Conservation (phyloP, 2,113 vertebrate species). For the Dascyllus trimaculatus region DNA sequence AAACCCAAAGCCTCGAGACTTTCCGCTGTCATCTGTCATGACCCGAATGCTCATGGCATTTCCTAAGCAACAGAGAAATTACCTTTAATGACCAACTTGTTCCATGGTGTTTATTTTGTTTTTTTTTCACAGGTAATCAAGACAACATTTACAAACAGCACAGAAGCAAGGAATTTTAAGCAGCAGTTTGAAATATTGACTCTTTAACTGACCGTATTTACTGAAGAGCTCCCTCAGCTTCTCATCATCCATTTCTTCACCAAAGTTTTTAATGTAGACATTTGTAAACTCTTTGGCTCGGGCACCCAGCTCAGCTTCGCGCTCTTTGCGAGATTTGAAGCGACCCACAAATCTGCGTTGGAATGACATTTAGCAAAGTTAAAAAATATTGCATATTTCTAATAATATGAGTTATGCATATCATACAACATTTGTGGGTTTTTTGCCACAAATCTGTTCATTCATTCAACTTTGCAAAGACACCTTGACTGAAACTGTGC, state of each 20-base stretch:
- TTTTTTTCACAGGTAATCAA: neutral
- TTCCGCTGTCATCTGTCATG: constrained; percentile 95
- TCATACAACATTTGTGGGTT: too few relatives aligned
- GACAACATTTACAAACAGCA: neutral
- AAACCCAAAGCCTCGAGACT: constrained; percentile 97
- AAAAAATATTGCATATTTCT: too few relatives aligned
- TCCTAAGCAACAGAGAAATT: constrained; percentile 79
- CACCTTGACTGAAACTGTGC: neutral
- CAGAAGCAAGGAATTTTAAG: neutral
- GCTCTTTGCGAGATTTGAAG: constrained; percentile 98
- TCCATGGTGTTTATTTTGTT: neutral
- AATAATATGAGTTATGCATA: too few relatives aligned
- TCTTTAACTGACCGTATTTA: constrained; percentile 87
- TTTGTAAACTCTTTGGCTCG: constrained; percentile 98
- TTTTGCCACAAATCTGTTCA: too few relatives aligned
- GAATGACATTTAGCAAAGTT: neutral
- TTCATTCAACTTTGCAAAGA: neutral
- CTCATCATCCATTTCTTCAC: constrained; percentile 97
- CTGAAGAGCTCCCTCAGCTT: constrained; percentile 96
- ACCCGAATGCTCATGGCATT: constrained; percentile 96
- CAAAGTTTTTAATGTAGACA: constrained; percentile 97
- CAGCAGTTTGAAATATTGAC: neutral
- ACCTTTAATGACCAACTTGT: neutral
- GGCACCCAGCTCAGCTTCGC: constrained; percentile 96
- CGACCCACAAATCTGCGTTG: constrained; percentile 92